A percentile compares a stretch with the other conserved stretches of the same genome.
These are phyloP conservation scores for Bedellia somnulentella DNA, from an alignment of 2,888 invertebrate species.

Conservation along the genomic window DNA sequence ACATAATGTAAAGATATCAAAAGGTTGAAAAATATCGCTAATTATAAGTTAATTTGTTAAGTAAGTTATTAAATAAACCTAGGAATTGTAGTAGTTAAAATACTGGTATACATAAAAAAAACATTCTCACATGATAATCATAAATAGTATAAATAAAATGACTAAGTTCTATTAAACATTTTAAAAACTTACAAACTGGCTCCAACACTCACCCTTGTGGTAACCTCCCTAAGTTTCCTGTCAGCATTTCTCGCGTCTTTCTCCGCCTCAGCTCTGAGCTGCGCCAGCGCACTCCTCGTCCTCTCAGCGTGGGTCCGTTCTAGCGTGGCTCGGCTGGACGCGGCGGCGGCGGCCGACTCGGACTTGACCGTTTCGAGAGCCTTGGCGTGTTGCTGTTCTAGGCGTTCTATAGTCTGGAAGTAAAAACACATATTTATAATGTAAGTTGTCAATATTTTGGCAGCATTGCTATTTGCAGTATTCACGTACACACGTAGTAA, in stretches of 20 bases:
- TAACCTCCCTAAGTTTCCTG: constrained; percentile 34
- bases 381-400: constrained; percentile 27
- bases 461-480: no score
- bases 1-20: no score
- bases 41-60: no score
- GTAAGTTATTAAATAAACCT: no score
- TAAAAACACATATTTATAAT: no score
- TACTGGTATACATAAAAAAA: no score
- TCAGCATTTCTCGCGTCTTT: constrained; percentile 29
- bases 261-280: constrained; percentile 32
- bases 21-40: no score
- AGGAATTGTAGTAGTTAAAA: no score
- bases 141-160: no score
- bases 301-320: constrained; percentile 38
- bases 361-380: constrained; percentile 23
- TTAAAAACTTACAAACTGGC: not conserved
- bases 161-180: not conserved
- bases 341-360: constrained; percentile 20
- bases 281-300: constrained; percentile 30
- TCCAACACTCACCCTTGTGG: constrained; percentile 22
- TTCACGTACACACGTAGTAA: no score
- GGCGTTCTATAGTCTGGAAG: constrained; percentile 25
- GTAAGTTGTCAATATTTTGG: no score
- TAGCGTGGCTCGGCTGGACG: constrained; percentile 21
- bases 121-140: no score